phyloP scores from a whole-genome alignment of 1,140 invertebrate genomes.

The Teleogryllus occipitalis region DNA sequence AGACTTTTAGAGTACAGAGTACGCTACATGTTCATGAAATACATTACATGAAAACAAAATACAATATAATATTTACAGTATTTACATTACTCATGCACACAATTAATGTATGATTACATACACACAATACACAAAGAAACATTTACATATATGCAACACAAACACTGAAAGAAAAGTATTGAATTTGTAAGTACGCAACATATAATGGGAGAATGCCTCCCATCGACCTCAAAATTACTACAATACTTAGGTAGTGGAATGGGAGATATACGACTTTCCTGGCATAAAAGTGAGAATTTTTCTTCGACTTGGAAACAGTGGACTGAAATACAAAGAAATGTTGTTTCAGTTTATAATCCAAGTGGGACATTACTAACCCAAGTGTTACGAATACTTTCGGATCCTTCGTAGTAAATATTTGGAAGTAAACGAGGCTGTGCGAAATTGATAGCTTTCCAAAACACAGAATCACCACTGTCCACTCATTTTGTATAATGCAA shows the following conservation, averaged over 20 bases:
- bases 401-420: no score
- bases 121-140: neutral
- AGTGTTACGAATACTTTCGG: no score
- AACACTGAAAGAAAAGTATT: neutral
- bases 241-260: neutral
- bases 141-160: slow-evolving; percentile 5
- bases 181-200: neutral
- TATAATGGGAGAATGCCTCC: neutral
- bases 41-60: slow-evolving; percentile 1
- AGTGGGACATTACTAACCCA: no score
- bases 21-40: neutral
- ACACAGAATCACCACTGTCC: no score
- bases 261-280: neutral
- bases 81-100: neutral
- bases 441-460: no score
- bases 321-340: no score
- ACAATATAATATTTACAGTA: neutral
- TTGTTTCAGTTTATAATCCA: no score
- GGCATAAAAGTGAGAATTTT: neutral
- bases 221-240: neutral
- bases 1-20: neutral
- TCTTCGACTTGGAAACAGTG: no score
- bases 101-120: neutral
- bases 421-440: no score
- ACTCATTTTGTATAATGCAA: no score